Evolutionary conservation across 92 coral and sea anemone species (phyloP).

Genomic region (Parazoanthus swiftii): DNA sequence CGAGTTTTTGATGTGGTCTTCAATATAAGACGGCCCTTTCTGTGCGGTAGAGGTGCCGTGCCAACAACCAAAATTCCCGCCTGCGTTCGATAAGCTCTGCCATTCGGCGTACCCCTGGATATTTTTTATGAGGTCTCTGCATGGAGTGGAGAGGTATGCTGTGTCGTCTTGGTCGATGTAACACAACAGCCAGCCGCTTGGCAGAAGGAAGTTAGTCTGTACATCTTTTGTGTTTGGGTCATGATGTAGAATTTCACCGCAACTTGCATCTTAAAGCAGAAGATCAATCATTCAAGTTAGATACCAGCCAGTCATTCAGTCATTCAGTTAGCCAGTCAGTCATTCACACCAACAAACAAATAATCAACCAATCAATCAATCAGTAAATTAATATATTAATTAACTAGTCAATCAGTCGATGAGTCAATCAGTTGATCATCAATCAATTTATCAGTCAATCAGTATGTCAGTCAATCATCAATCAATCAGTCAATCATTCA

Average conservation of each 20-base stretch:
- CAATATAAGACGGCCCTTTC: conserved; percentile 9
- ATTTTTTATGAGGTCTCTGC: neutral
- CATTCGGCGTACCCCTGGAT: neutral
- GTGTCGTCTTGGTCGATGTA: conserved; percentile 16
- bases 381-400: neutral
- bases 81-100: neutral
- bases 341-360: neutral
- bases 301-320: neutral
- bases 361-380: neutral
- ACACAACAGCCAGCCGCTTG: conserved; percentile 12
- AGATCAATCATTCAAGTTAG: neutral
- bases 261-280: neutral
- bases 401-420: neutral
- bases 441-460: neutral
- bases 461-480: neutral
- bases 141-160: neutral
- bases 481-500: too few species aligned
- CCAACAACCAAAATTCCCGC: conserved; percentile 4
- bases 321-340: neutral
- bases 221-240: neutral
- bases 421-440: too few species aligned
- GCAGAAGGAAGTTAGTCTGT: neutral
- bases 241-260: neutral
- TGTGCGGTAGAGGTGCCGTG: neutral
- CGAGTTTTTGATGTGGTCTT: neutral